Percentiles rank a stretch among this genome's conserved stretches.
Conservation (phyloP, 1,140 invertebrate species). For the Philotrypesis tridentata region DNA sequence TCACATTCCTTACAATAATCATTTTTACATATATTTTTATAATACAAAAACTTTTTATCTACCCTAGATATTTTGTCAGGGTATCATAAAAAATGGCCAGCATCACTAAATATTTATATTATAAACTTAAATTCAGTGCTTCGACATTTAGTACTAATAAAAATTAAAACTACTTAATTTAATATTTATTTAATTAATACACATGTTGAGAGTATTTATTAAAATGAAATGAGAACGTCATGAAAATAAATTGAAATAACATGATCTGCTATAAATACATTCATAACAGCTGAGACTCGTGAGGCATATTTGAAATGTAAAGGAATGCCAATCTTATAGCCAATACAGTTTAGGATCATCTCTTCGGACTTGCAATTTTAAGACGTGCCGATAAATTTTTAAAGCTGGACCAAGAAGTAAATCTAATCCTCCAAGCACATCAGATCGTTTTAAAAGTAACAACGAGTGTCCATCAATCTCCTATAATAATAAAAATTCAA, state of each 20-base stretch:
- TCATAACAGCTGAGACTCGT: conserved; percentile 20
- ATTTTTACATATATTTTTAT: conserved; percentile 46
- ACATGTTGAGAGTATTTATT: conserved; percentile 28
- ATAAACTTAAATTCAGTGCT: conserved; percentile 24
- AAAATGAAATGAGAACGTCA: conserved; percentile 24
- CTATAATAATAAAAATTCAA: conserved; percentile 73
- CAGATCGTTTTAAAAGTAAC: conserved; percentile 84
- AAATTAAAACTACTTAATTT: conserved; percentile 24
- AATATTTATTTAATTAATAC: conserved; percentile 41
- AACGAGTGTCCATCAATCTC: conserved; percentile 91
- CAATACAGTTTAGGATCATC: conserved; percentile 82
- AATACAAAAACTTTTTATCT: conserved; percentile 37
- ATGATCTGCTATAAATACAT: conserved; percentile 26
- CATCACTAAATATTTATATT: conserved; percentile 25
- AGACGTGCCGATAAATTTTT: conserved; percentile 87
- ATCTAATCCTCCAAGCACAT: conserved; percentile 85
- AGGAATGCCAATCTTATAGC: conserved; percentile 57
- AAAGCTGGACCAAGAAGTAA: conserved; percentile 89
- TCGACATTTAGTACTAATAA: conserved; percentile 20
- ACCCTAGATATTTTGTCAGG: conserved; percentile 15
- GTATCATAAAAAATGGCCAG: conserved; percentile 20
- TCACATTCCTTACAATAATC: conserved; percentile 41
- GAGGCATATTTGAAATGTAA: conserved; percentile 15
- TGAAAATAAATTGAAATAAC: conserved; percentile 2
- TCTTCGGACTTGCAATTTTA: conserved; percentile 80